A percentile compares a stretch with the other conserved stretches of the same genome.
These are phyloP conservation scores for Himalopsyche anomala DNA, from an alignment of 2,888 invertebrate species.

Conservation along the genomic window DNA sequence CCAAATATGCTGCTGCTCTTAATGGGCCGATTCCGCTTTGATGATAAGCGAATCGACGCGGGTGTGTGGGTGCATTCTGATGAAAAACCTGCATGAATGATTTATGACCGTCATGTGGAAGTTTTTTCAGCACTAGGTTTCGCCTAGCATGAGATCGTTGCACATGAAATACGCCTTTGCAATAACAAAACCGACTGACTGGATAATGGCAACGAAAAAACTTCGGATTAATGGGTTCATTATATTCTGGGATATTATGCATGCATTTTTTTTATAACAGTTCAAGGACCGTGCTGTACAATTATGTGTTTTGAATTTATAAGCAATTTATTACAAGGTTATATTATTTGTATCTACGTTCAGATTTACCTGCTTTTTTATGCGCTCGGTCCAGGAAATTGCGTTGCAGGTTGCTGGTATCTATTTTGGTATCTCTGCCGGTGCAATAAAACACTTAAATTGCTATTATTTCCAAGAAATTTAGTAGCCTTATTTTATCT, in stretches of 20 bases:
- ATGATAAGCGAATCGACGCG: slow-evolving; percentile 6
- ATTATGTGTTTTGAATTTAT: slow-evolving; percentile 43
- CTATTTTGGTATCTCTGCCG: neutral
- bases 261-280: slow-evolving; percentile 10
- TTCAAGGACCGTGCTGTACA: slow-evolving; percentile 38
- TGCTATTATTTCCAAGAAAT: too few relatives aligned
- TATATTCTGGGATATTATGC: slow-evolving; percentile 27
- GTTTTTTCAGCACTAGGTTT: slow-evolving; percentile 24
- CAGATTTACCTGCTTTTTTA: slow-evolving; percentile 21
- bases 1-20: slow-evolving; percentile 55
- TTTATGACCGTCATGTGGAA: slow-evolving; percentile 44
- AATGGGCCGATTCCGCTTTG: slow-evolving; percentile 51
- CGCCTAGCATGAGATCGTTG: slow-evolving; percentile 29
- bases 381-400: slow-evolving; percentile 18
- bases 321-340: slow-evolving; percentile 36
- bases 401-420: slow-evolving; percentile 27
- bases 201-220: slow-evolving; percentile 31
- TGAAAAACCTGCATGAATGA: slow-evolving; percentile 52
- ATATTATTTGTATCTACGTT: slow-evolving; percentile 1
- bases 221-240: slow-evolving; percentile 40
- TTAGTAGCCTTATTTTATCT: too few relatives aligned
- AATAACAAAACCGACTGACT: slow-evolving; percentile 35
- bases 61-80: slow-evolving; percentile 59
- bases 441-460: too few relatives aligned
- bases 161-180: slow-evolving; percentile 42